These are phyloP conservation scores for Keiferia lycopersicella DNA, from an alignment of 2,888 invertebrate genomes.

Conservation along the genomic window DNA sequence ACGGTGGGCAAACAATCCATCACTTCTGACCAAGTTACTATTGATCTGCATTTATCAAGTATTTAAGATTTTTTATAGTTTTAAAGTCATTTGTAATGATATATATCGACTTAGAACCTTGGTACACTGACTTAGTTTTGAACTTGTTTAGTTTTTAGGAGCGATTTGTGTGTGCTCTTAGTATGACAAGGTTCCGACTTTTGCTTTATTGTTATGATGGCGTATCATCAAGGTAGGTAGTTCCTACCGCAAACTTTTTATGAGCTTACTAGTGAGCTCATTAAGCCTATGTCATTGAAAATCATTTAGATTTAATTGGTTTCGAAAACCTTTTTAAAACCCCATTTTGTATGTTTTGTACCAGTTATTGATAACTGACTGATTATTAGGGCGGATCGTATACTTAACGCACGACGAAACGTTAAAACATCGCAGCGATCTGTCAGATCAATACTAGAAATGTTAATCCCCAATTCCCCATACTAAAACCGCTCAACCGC, in stretches of 20 bases:
- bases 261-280: no score
- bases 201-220: neutral
- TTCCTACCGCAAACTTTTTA: neutral
- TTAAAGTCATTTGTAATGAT: neutral
- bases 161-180: conserved; percentile 5
- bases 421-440: no score
- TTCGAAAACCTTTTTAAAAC: conserved; percentile 13
- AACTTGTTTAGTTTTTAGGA: neutral
- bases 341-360: neutral
- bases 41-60: conserved; percentile 77
- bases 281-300: neutral
- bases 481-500: no score
- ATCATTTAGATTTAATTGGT: neutral
- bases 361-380: neutral
- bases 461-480: no score
- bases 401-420: no score
- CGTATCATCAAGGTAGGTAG: neutral
- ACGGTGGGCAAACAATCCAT: conserved; percentile 74
- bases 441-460: no score
- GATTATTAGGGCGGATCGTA: no score
- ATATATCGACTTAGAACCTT: neutral
- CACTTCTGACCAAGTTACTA: conserved; percentile 79
- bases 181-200: neutral
- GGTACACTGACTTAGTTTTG: neutral
- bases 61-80: conserved; percentile 18